Evolutionary conservation across 2,113 vertebrate species (phyloP), one percentile per base, ranked within the genome.

Genomic region (Oncorhynchus gorbuscha): DNA sequence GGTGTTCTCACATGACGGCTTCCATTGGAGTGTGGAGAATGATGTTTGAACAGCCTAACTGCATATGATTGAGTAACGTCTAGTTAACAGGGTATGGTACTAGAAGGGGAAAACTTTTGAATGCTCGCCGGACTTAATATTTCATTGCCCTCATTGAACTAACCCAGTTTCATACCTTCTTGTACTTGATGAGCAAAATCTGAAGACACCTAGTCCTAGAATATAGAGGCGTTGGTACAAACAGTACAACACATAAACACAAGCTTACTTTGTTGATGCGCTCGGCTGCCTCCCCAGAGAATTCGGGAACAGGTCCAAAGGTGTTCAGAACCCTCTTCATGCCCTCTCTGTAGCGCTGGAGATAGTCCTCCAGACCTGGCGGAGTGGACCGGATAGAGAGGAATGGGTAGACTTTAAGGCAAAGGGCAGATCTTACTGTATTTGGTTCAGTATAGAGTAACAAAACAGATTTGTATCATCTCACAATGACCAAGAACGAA

Each of bases 301-400:
- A 99, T 67, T 96, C 93, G 51, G 97, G 97, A 73, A 95, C 78
- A 2, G 97, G 93, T 18, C 98, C 97, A 72, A 96, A 97, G 39
- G 93, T 93, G 74, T 81, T 92, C 75, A 98, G 90, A 71, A 98
- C 92, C 71, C 85, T 93, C 75, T 32, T 87, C 77, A 94, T 98
- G 51, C 95, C 94, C 59, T 93, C 92, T 95, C 30, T 93, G 82
- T 77, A 97, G 82, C 79, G 97, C 97, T 99, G 92, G 0, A 26
- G 24, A 69, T 62, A 62, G 3, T 62, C 59, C 59, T 62, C 59
- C 18, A 62, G 59, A 22, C 59, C 59, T 62, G n/a, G n/a, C n/a
- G 5, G 59, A 69, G 7, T 81, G 39, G 51, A 55, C 51, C 39
- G 39, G 9, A 45, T 9, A 45, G 39, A 45, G 39, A 45, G 8